A percentile compares a stretch with the other conserved stretches of the same genome.
Evolutionary conservation across 2,113 vertebrate genomes (phyloP).

Genomic region (Prinia subflava): DNA sequence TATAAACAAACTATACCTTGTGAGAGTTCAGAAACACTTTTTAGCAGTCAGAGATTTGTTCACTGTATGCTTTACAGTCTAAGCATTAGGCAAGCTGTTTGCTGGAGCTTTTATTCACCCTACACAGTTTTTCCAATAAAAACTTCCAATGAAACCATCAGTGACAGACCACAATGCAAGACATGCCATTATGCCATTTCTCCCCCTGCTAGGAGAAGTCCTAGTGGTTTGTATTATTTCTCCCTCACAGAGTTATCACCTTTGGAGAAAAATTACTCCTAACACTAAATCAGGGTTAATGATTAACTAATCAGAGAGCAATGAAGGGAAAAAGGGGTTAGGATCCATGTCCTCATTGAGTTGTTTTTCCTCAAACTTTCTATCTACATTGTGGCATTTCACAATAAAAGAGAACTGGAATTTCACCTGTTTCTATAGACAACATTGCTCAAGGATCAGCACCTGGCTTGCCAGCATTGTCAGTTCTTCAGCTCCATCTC

Average conservation of each 20-base stretch:
- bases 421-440: not conserved
- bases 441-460: not conserved
- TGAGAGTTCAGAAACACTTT: not conserved
- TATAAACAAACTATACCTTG: slow-evolving; percentile 6
- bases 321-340: not conserved
- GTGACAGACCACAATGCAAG: not conserved
- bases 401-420: not conserved
- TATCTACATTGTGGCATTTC: not conserved
- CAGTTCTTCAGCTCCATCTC: not conserved
- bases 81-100: not conserved
- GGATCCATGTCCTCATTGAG: not conserved
- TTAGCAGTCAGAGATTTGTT: not conserved
- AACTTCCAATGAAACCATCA: slow-evolving; percentile 13
- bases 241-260: not conserved
- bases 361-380: not conserved
- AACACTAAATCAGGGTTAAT: not conserved
- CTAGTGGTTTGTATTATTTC: not conserved
- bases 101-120: not conserved
- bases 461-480: not conserved
- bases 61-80: not conserved
- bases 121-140: not conserved
- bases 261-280: not conserved
- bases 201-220: not conserved
- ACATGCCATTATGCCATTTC: not conserved
- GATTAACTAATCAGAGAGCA: not conserved